A percentile compares a stretch with the other conserved stretches of the same genome.
These are phyloP conservation scores for Torymus tubicola DNA, from an alignment of 2,888 invertebrate genomes.

Conservation along the genomic window DNA sequence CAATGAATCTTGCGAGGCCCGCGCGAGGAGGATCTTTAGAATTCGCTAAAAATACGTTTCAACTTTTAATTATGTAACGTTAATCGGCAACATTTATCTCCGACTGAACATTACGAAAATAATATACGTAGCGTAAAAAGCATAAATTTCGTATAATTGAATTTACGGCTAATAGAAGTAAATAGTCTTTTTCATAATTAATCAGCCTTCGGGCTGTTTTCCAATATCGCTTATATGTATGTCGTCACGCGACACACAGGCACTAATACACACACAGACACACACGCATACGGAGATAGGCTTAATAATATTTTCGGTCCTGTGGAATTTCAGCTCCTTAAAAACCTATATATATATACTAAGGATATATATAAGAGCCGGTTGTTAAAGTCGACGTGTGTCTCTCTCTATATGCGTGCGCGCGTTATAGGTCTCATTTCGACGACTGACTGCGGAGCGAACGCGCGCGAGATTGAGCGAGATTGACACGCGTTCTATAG, in stretches of 20 bases:
- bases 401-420: too few species aligned
- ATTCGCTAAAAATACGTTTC: slow-evolving; percentile 8
- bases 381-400: neutral
- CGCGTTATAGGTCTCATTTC: slow-evolving; percentile 6
- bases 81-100: neutral
- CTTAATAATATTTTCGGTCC: slow-evolving; percentile 12
- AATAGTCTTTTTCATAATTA: slow-evolving; percentile 40
- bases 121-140: slow-evolving; percentile 11
- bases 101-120: neutral
- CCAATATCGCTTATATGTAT: slow-evolving; percentile 12
- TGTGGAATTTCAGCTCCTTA: neutral
- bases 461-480: neutral
- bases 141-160: slow-evolving; percentile 39
- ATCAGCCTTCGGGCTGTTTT: slow-evolving; percentile 23
- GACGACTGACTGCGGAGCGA: neutral
- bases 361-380: neutral
- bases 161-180: slow-evolving; percentile 34
- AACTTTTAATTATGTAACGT: slow-evolving; percentile 4
- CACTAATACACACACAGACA: neutral
- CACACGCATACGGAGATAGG: too few species aligned
- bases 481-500: neutral
- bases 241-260: slow-evolving; percentile 13
- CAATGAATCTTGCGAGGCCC: too few species aligned
- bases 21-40: too few species aligned
- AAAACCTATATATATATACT: too few species aligned